phyloP scores from a whole-genome alignment of 2,888 invertebrate genomes.

The Formica aserva region DNA sequence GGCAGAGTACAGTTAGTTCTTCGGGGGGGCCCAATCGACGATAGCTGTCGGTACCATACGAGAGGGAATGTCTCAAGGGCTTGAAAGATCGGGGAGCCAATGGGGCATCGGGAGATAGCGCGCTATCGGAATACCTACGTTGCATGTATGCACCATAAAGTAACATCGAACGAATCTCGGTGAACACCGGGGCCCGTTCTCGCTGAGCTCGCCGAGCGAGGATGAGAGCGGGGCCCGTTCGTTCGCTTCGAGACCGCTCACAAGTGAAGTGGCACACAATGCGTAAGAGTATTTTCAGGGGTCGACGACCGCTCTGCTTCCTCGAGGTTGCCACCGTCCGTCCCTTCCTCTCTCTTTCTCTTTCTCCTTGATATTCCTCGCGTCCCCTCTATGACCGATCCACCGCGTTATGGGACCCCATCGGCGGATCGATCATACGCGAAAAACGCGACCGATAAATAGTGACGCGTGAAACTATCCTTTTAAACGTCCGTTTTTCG shows the following conservation, averaged over 20 bases:
- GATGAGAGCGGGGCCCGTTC: conserved; percentile 55
- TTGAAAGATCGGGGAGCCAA: conserved; percentile 49
- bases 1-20: conserved; percentile 73
- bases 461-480: conserved; percentile 45
- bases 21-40: conserved; percentile 61
- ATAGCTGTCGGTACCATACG: background rate
- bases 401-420: conserved; percentile 37
- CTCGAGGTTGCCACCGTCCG: conserved; percentile 69
- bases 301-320: conserved; percentile 84
- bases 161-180: conserved; percentile 56
- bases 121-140: conserved; percentile 48
- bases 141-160: conserved; percentile 70
- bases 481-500: conserved; percentile 26
- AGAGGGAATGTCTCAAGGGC: conserved; percentile 37
- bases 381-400: conserved; percentile 12
- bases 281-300: conserved; percentile 85
- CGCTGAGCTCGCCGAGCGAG: conserved; percentile 26
- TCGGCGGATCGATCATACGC: conserved; percentile 71
- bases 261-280: conserved; percentile 83
- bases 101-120: conserved; percentile 38
- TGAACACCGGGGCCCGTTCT: conserved; percentile 30
- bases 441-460: conserved; percentile 57
- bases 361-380: conserved; percentile 34
- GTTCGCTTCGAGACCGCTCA: conserved; percentile 77
- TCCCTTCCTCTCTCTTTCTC: conserved; percentile 22